A percentile compares a stretch with the other conserved stretches of the same genome.
Evolutionary conservation across 2,888 invertebrate genomes (phyloP).

Genomic region (Sinopyrophorus schimmeli): DNA sequence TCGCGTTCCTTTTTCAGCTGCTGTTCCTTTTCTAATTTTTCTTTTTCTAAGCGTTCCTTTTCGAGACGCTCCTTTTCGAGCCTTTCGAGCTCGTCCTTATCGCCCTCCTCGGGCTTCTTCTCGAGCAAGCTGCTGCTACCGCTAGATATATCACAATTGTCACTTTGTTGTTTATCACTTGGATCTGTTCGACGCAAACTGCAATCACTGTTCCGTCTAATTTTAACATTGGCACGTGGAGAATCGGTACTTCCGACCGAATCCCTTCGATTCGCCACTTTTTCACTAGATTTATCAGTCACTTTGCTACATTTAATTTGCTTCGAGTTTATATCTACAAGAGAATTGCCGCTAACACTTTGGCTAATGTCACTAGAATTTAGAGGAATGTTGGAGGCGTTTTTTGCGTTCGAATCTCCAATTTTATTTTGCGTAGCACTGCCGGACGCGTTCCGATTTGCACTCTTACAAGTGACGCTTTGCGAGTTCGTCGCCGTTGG

Average conservation of each 20-base stretch:
- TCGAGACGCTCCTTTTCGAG: conserved; percentile 41
- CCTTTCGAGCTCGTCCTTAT: conserved; percentile 36
- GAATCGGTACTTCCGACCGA: conserved; percentile 40
- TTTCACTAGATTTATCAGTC: conserved; percentile 44
- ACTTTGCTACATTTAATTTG: conserved; percentile 38
- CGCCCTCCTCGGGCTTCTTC: conserved; percentile 41
- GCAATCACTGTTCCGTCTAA: conserved; percentile 47
- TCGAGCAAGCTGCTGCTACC: conserved; percentile 39
- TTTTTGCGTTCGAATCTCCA: conserved; percentile 36
- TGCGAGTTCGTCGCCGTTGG: conserved; percentile 47
- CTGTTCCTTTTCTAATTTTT: conserved; percentile 45
- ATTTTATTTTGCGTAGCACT: conserved; percentile 37
- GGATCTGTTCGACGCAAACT: conserved; percentile 44
- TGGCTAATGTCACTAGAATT: conserved; percentile 33
- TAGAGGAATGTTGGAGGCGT: conserved; percentile 37
- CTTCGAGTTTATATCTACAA: conserved; percentile 17
- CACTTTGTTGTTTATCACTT: conserved; percentile 47
- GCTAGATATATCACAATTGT: conserved; percentile 43
- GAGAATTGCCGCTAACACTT: conserved; percentile 16
- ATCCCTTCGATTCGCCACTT: conserved; percentile 43
- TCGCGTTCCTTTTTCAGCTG: conserved; percentile 50
- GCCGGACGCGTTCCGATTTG: conserved; percentile 46
- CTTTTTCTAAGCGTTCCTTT: conserved; percentile 41
- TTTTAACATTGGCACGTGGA: conserved; percentile 43
- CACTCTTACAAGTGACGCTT: conserved; percentile 48